phyloP scores from a whole-genome alignment of 2,113 vertebrate genomes.

The Machaerirhynchus nigripectus region DNA sequence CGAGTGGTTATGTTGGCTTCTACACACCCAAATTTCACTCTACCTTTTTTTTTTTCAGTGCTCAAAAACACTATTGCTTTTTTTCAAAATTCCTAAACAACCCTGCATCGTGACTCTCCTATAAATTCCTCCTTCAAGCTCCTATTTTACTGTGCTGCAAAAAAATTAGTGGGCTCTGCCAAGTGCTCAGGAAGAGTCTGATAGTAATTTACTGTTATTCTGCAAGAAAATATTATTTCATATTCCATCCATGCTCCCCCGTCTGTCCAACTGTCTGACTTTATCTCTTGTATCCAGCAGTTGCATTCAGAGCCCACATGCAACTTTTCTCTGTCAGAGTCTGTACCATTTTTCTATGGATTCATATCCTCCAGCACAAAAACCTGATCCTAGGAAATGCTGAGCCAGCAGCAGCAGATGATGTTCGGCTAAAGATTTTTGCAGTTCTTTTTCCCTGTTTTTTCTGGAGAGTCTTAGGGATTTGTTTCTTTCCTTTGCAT shows the following conservation, averaged over 20 bases:
- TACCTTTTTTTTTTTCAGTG: neutral
- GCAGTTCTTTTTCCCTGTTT: neutral
- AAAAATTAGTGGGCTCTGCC: neutral
- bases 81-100: neutral
- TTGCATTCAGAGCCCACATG: neutral
- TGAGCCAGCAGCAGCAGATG: neutral
- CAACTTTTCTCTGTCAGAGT: neutral
- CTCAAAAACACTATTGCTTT: neutral
- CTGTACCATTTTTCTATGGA: neutral
- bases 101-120: neutral
- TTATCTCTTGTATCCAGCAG: neutral
- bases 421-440: neutral
- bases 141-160: neutral
- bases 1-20: neutral
- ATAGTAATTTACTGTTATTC: neutral
- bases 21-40: fast-evolving
- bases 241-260: neutral
- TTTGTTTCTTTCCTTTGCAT: neutral
- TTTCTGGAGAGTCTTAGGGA: neutral
- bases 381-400: neutral
- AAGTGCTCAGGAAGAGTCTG: neutral
- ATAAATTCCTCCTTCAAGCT: neutral
- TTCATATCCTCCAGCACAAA: neutral
- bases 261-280: neutral
- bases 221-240: neutral